Evolutionary conservation across 2,888 invertebrate genomes (phyloP).

Genomic region (Drosophila paramelanica): DNA sequence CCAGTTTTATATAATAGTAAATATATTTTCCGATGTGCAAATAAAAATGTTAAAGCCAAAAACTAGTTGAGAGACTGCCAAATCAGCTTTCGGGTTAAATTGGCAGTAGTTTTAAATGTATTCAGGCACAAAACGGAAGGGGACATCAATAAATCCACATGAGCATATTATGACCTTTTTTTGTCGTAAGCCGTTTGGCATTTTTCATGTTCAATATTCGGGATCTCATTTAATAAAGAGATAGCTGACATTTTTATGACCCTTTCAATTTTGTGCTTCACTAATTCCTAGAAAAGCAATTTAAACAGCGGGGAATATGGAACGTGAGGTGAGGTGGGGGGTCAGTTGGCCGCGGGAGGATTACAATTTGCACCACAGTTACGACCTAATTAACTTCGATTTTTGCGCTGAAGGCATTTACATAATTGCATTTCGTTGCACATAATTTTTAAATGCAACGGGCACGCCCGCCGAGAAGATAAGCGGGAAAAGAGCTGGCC

Average conservation of each 20-base stretch:
- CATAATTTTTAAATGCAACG: conserved; percentile 60
- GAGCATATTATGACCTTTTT: conserved; percentile 19
- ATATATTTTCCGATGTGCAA: background rate
- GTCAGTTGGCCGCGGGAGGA: conserved; percentile 22
- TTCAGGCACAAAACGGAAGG: conserved; percentile 27
- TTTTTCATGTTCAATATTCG: conserved; percentile 40
- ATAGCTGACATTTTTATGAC: conserved; percentile 57
- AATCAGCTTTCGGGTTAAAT: conserved; percentile 16
- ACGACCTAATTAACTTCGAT: conserved; percentile 79
- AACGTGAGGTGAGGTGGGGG: background rate
- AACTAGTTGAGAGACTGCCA: background rate
- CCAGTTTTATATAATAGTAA: background rate
- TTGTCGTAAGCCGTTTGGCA: conserved; percentile 26
- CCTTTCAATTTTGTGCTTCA: conserved; percentile 64
- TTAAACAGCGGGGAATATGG: conserved; percentile 7
- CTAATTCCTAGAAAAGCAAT: conserved; percentile 59
- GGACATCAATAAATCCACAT: conserved; percentile 44
- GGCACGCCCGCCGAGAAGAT: conserved; percentile 35
- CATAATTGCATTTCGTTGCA: conserved; percentile 73
- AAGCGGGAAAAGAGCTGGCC: conserved; percentile 21
- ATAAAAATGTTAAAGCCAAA: background rate
- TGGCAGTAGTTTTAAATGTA: conserved; percentile 13
- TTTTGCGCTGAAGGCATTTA: conserved; percentile 70
- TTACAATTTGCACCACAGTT: conserved; percentile 67
- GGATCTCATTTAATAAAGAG: conserved; percentile 44